Evolutionary conservation across 2,888 invertebrate genomes (phyloP), one percentile per base, ranked within the genome.

Genomic region (Drosophila mercatorum): DNA sequence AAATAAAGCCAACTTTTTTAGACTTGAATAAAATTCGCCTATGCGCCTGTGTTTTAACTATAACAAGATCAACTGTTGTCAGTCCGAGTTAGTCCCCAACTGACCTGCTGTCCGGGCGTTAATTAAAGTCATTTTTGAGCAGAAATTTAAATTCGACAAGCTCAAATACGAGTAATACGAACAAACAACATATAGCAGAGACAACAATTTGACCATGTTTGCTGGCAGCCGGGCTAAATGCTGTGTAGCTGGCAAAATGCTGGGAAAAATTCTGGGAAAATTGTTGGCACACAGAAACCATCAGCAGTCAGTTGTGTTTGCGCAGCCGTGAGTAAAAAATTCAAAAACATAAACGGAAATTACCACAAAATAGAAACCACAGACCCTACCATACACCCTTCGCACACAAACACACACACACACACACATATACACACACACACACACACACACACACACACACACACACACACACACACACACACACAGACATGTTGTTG

Each of bases 261-360:
- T 49, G 5, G 26, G 10, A 22, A 46, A 56, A 63, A 75, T 55
- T 59, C 44, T 60, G 22, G 62, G 63, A 72, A 70, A 75, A 62
- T 58, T 53, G 34, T 38, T 65, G 53, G 62, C 12, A 38, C 44
- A 56, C 52, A 77, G 69, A 75, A 66, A 34, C 77, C 85, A 74
- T 82, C 77, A 78, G 69, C 68, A 76, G 67, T 79, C 75, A 68
- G 83, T 85, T 85, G 89, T 89, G 84, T 88, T 85, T 89, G 84
- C 88, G 88, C 84, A 85, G 88, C 73, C 88, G 84, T 89, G 84
- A 85, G 84, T 89, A 86, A 87, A 87, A 86, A 87, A 87, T 87
- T 83, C 90, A 89, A 90, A 87, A 87, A 88, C 86, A 90, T 87
- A 87, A 90, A 87, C 86, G 86, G 89, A 87, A 87, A 87, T 87